Evolutionary conservation across 2,113 vertebrate genomes (phyloP), one percentile per base, ranked within the genome.

Genomic region (Pluvianellus socialis): DNA sequence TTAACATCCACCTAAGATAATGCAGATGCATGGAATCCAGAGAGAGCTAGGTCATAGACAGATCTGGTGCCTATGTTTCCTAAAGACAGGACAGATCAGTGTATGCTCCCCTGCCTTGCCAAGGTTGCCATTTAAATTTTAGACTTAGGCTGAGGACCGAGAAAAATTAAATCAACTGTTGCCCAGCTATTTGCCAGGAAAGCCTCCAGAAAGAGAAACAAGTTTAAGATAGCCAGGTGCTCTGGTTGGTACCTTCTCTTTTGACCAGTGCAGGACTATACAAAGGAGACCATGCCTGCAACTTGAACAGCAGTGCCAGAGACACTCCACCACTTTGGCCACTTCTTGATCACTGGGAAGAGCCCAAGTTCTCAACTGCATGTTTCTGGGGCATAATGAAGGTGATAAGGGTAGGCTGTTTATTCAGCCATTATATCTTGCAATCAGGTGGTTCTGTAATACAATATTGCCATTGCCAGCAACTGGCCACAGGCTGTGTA

Each of bases 321-420:
- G 14, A 45, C 7, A 14, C 12, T 45, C 16, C 24, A 40, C 7
- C 4, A 23, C 75, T 53, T 40, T 16, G 9, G 8, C 3, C 10
- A 40, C 32, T 44, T 71, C 23, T 65, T 66, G 61, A 42, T 62
- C 65, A 47, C 26, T 56, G 40, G 23, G 20, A 88, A 44, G n/a
- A 44, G 16, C 7, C 4, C 53, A 65, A 1, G 10, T 75, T 53
- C 40, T 74, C 45, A 73, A 1, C 8, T 62, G 40, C 0, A 2
- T 66, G 3, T 20, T 88, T 82, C 24, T 63, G 50, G 33, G 42
- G 24, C 17, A 16, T 33, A n/a, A 30, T 10, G 28, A 66, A 28
- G 7, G 4, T 22, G 32, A 28, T 33, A 52, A 62, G 5, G 2
- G 10, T 13, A 33, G 38, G 21, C 12, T 44, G 20, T 16, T 62